phyloP scores from a whole-genome alignment of 2,888 invertebrate genomes.

The Muscina levida region DNA sequence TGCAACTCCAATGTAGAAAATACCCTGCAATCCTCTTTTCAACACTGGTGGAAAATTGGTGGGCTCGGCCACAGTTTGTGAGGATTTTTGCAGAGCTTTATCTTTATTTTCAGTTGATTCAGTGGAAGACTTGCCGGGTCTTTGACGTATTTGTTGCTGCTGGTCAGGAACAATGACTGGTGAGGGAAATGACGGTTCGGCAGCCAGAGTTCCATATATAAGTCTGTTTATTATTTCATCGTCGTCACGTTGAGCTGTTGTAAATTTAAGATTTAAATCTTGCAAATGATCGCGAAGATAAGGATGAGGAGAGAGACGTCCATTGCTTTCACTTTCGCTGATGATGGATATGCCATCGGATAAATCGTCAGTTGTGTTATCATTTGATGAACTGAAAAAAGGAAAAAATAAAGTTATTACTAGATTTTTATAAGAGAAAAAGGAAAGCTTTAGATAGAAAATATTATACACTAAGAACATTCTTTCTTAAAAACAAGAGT shows the following conservation, averaged over 20 bases:
- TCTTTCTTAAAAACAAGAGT: neutral
- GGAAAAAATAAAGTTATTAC: neutral
- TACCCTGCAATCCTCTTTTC: slow-evolving; percentile 70
- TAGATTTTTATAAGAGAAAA: neutral
- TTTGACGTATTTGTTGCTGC: slow-evolving; percentile 49
- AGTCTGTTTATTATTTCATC: slow-evolving; percentile 22
- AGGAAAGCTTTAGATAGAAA: neutral
- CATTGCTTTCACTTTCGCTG: slow-evolving; percentile 78
- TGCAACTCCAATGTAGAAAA: slow-evolving; percentile 73
- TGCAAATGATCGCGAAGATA: slow-evolving; percentile 71
- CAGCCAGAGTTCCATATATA: neutral
- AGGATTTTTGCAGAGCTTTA: slow-evolving; percentile 26
- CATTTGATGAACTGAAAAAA: slow-evolving; percentile 43
- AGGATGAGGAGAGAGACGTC: slow-evolving; percentile 75
- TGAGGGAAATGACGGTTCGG: neutral
- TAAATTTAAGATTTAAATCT: slow-evolving; percentile 69
- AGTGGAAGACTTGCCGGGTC: slow-evolving; percentile 26
- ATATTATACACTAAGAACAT: neutral
- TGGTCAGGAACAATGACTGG: neutral
- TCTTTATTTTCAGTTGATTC: slow-evolving; percentile 31
- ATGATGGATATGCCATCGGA: slow-evolving; percentile 79
- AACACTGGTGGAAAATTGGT: slow-evolving; percentile 63
- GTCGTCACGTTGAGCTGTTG: slow-evolving; percentile 38
- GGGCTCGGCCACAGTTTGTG: slow-evolving; percentile 9
- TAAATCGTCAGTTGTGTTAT: slow-evolving; percentile 72